These are phyloP conservation scores for Porites lobata DNA, from an alignment of 92 coral and sea anemone species.

Conservation along the genomic window DNA sequence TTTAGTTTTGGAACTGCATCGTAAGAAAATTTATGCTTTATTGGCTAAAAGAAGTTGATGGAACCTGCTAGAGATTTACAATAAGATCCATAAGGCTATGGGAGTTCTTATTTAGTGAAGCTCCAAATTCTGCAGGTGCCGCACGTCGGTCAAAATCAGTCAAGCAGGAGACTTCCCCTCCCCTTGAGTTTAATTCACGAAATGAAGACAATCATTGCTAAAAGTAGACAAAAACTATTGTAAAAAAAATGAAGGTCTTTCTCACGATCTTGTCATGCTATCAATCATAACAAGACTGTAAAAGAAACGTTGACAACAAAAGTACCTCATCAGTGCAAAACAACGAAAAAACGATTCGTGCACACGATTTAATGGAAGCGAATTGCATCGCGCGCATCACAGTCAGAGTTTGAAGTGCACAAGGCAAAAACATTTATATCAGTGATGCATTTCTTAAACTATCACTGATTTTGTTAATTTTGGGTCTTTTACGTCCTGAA, in stretches of 20 bases:
- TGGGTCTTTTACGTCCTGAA: not conserved
- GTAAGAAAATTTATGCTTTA: not conserved
- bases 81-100: constrained; percentile 6
- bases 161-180: constrained; percentile 34
- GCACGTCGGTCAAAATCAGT: not conserved
- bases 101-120: not conserved
- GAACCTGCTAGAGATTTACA: constrained; percentile 20
- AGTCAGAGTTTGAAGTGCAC: not conserved
- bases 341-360: not conserved
- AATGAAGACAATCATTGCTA: not conserved
- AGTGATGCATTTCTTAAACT: constrained; percentile 21
- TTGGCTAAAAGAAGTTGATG: not conserved
- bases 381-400: not conserved
- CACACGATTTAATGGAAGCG: not conserved
- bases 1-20: not conserved
- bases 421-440: not conserved
- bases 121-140: constrained; percentile 35
- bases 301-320: not conserved
- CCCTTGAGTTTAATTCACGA: constrained; percentile 34
- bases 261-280: not conserved
- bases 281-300: not conserved
- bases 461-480: constrained; percentile 13
- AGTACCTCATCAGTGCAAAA: not conserved
- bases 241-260: not conserved
- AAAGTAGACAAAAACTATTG: not conserved